Base-by-base conservation (phyloP, 2,113 vertebrate genomes). In the Athene cunicularia region DNA sequence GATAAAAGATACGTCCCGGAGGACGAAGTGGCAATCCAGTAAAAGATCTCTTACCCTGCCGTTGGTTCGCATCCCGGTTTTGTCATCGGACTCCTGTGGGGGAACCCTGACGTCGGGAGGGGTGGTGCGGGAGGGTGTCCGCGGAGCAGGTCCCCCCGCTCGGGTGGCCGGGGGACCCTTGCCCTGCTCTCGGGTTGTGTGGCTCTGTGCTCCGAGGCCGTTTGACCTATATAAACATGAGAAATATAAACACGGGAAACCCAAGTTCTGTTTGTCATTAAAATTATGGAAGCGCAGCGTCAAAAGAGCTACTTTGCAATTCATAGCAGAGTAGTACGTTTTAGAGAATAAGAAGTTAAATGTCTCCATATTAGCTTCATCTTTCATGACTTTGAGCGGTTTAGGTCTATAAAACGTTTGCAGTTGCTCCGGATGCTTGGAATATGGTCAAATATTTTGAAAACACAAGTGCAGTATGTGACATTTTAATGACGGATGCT, bases 151-250 rank as follows among this genome's bases (percentile, higher is more conserved):
- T 47, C 4, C 45, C 45, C 8, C 16, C 45, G 45, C 45, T 19
- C 19, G 8, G 45, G 43, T 16, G 43, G 43, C 43, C 43, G 6
- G 21, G 23, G 53, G 43, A 41, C 62, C 4, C 0, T 16, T 70
- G 28, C 13, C 8, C 30, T 18, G 0, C 13, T 30, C 24, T 5
- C 23, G 5, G 49, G 20, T 37, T 14, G 3, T 2, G 32, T 11
- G 37, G 12, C 33, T 7, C 2, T 37, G 63, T 41, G 64, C 76
- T 77, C 2, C 12, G 28, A 11, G 2, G 1, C 23, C 5, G 1
- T 6, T 45, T 26, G 2, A 4, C 3, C 8, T 39, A 39, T 39
- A 39, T 39, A 12, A 10, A 11, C 39, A 39, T 4, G 12, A 39
- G 39, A 39, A 39, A 37, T 37, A 37, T 23, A 45, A 70, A 59